These are phyloP conservation scores for Meandrina meandrites DNA, from an alignment of 92 coral and sea anemone species.

Conservation along the genomic window DNA sequence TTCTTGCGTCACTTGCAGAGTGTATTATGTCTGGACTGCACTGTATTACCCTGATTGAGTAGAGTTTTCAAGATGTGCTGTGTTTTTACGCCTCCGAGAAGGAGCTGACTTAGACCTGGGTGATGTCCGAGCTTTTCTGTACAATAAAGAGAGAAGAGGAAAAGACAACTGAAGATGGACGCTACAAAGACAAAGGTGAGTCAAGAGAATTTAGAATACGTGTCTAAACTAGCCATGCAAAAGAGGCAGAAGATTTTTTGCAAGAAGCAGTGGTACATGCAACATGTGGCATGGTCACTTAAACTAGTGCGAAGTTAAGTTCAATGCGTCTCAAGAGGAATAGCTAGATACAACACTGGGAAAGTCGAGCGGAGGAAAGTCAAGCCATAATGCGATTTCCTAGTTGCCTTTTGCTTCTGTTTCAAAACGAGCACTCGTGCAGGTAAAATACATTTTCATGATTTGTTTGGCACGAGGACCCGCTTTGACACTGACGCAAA, in stretches of 20 bases:
- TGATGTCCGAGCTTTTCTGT: conserved; percentile 10
- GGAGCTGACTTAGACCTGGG: conserved; percentile 63
- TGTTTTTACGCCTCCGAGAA: conserved; percentile 33
- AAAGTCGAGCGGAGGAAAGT: neutral
- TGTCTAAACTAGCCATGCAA: neutral
- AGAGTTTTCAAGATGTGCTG: neutral
- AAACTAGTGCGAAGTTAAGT: no score
- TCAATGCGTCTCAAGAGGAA: neutral
- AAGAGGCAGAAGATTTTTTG: neutral
- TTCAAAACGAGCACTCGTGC: no score
- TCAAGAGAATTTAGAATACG: neutral
- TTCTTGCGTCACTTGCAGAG: no score
- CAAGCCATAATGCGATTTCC: neutral
- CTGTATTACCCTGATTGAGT: conserved; percentile 9
- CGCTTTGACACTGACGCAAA: no score
- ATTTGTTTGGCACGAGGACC: no score
- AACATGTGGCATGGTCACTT: no score
- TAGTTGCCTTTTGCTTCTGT: no score
- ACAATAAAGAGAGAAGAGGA: conserved; percentile 2
- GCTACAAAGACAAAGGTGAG: neutral
- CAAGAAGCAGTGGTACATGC: neutral
- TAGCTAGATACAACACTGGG: neutral
- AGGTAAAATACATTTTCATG: no score
- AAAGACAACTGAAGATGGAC: neutral
- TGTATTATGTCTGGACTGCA: neutral